Conservation (phyloP, 2,888 invertebrate genomes). For the Ypsolopha sequella region DNA sequence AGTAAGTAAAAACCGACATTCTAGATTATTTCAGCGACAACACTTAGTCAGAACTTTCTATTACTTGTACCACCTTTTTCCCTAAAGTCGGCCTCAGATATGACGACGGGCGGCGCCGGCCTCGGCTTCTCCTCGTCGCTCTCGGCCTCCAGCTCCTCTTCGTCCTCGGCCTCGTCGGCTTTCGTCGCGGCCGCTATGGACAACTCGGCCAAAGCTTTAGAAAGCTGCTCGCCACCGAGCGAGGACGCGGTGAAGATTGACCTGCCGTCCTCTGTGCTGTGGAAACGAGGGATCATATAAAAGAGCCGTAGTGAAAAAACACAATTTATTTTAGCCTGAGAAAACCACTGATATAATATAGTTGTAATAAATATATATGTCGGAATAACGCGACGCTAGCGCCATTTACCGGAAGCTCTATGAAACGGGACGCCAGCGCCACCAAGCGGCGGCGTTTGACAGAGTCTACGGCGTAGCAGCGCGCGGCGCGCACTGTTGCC, state of each 20-base stretch:
- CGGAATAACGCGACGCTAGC: too few species aligned
- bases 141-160: slow-evolving; percentile 18
- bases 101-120: slow-evolving; percentile 45
- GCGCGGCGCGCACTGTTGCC: too few species aligned
- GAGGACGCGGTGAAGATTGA: slow-evolving; percentile 28
- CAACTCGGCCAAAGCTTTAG: slow-evolving; percentile 23
- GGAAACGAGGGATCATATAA: too few species aligned
- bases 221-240: slow-evolving; percentile 31
- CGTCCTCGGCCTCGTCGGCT: slow-evolving; percentile 15
- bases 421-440: too few species aligned
- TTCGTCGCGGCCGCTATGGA: slow-evolving; percentile 5
- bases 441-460: too few species aligned
- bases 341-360: neutral
- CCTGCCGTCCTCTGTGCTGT: slow-evolving; percentile 15
- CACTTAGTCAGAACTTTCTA: neutral
- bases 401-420: too few species aligned
- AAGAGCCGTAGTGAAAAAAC: too few species aligned
- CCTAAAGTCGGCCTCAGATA: slow-evolving; percentile 59
- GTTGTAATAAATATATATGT: too few species aligned
- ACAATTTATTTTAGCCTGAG: too few species aligned
- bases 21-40: neutral
- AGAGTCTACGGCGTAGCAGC: too few species aligned
- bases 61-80: slow-evolving; percentile 46
- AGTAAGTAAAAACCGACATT: neutral
- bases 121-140: slow-evolving; percentile 22